Evolutionary conservation across 2,113 vertebrate species (phyloP).

Genomic region (Leiothrix lutea): DNA sequence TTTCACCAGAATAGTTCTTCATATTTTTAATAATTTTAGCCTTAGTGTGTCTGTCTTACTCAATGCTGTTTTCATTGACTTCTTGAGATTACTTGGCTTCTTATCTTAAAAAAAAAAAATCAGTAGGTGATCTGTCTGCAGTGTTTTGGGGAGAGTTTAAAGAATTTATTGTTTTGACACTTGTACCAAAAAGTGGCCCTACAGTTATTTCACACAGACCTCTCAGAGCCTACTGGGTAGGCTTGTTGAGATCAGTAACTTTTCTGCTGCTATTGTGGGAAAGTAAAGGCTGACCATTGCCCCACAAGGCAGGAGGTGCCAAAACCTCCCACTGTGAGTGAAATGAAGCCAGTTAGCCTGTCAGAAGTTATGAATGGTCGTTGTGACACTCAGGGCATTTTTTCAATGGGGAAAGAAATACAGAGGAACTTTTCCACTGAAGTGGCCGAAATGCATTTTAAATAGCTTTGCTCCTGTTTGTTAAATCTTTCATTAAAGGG

Average conservation of each 20-base stretch:
- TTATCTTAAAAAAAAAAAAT: not conserved
- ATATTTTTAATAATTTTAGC: not conserved
- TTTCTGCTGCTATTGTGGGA: not conserved
- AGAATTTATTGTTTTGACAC: not conserved
- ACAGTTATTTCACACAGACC: not conserved
- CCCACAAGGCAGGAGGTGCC: not conserved
- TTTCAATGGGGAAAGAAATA: not conserved
- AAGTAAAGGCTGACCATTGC: not conserved
- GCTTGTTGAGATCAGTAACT: not conserved
- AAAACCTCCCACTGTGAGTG: not conserved
- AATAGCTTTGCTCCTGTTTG: not conserved
- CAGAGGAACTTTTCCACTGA: not conserved
- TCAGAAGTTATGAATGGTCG: constrained; percentile 18
- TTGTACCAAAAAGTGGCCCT: not conserved
- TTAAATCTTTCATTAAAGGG: not conserved
- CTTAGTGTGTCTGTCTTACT: not conserved
- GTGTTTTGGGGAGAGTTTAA: not conserved
- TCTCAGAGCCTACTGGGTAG: not conserved
- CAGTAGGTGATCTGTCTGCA: not conserved
- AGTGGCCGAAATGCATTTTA: not conserved
- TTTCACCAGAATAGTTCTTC: not conserved
- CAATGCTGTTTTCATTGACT: not conserved
- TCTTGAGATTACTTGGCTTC: not conserved
- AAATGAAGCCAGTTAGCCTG: not conserved
- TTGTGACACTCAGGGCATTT: not conserved